Base-by-base conservation (phyloP, 2,113 vertebrate species). In the Hystrix brachyura region DNA sequence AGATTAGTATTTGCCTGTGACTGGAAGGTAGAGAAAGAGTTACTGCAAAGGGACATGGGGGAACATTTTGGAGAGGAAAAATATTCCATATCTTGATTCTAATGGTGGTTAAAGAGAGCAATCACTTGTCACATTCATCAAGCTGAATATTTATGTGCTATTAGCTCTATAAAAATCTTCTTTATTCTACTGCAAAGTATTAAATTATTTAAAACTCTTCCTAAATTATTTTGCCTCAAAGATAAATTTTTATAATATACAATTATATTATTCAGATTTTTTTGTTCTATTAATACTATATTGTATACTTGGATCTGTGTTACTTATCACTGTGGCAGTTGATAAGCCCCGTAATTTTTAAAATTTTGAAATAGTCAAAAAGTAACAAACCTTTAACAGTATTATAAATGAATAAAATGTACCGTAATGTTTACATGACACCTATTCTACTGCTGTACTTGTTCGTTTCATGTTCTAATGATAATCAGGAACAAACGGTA, bases 151-250 rank as follows among this genome's bases (percentile, higher is more conserved):
- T 92, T 87, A 32, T 25, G 21, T 59, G 19, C 62, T 76, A 53
- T 57, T 76, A 34, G 25, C 34, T 72, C 57, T 81, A 34, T 57
- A 76, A 67, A 60, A 93, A 93, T 17, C 19, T 71, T 89, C 32
- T 55, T 79, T 84, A 69, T 76, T 83, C 51, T 62, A 82, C 34
- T 32, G 43, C 55, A 6, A 90, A 90, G 18, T 38, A 71, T 17
- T 78, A 25, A 88, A 59, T 82, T 74, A 83, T 43, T 65, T 69
- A 78, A 88, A 92, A 65, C 29, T 3, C 51, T 29, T 93, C 19
- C 79, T 84, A 93, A 93, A 84, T 89, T 89, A 88, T 62, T 62
- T 6, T 85, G 53, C 53, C n/a, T 71, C 80, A 85, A 85, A 90
- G 29, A 64, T 93, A 79, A 71, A 62, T 86, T 90, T 85, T 80